A percentile compares a stretch with the other conserved stretches of the same genome.
Evolutionary conservation across 2,888 invertebrate species (phyloP).

Genomic region (Ctena decussata): DNA sequence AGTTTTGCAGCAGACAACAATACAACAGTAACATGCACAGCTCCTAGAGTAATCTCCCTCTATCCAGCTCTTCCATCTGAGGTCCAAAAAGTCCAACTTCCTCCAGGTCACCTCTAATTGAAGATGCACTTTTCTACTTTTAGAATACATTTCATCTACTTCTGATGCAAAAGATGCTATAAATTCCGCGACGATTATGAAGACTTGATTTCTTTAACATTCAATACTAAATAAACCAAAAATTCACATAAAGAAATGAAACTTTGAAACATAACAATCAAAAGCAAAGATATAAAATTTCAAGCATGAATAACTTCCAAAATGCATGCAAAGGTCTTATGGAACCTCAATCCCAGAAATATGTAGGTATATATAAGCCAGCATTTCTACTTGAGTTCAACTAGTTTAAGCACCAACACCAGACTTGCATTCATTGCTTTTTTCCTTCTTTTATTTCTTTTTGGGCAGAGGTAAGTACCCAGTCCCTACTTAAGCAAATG

Average conservation of each 20-base stretch:
- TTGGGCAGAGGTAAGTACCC: no score
- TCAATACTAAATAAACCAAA: slow-evolving; percentile 23
- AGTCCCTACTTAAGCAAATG: no score
- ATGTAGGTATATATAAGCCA: no score
- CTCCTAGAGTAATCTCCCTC: slow-evolving; percentile 7
- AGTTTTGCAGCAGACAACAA: not conserved
- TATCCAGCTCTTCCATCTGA: not conserved
- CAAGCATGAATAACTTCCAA: not conserved
- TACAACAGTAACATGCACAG: not conserved
- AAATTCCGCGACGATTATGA: slow-evolving; percentile 22
- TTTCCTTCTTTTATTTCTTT: no score
- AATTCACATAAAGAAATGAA: not conserved
- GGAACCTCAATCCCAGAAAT: not conserved
- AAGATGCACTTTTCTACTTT: not conserved
- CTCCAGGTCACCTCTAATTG: not conserved
- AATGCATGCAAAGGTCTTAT: not conserved
- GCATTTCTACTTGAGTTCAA: no score
- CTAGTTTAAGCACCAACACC: no score
- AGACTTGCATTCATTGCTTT: no score
- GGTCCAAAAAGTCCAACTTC: not conserved
- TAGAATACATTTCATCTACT: not conserved
- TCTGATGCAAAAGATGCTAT: not conserved
- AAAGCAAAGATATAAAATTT: not conserved
- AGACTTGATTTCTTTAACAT: slow-evolving; percentile 29
- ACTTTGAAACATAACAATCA: slow-evolving; percentile 5